Evolutionary conservation across 1,140 invertebrate genomes (phyloP), one percentile per base, ranked within the genome.

Genomic region (Leptinotarsa undecemlineata): DNA sequence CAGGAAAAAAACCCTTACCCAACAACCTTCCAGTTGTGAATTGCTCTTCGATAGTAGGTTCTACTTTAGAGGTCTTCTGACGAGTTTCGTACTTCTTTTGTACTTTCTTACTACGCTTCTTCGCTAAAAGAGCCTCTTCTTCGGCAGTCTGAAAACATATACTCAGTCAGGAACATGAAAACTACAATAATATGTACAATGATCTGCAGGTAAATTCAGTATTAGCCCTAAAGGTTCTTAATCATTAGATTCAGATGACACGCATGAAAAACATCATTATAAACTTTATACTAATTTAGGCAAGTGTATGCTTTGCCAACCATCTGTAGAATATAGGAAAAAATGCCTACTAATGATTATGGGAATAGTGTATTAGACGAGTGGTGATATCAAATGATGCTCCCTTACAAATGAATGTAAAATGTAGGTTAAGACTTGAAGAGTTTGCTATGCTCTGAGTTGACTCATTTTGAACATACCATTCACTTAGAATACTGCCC

Each of bases 21-120:
- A 98, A 88, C 79, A 99, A 89, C 86, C 97, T 92, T 80, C 97
- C 97, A 84, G 96, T 96, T 75, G 93, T 90, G 90, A 99, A 99
- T 86, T 99, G 97, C 86, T 99, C 98, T 87, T 98, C 96, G 60
- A 99, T 82, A 74, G 92, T 92, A 76, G 91, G 90, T 84, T 99
- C 98, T 78, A 99, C 95, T 87, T 98, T 97, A 48, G 95, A 94
- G 66, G 91, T 89, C 84, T 95, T 94, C 86, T 99, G 96, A 78
- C 98, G 92, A 42, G 92, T 89, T 84, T 96, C 92, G 86, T 98
- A 98, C 87, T 99, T 99, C 86, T 95, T 93, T 84, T 95, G 92
- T 4, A 92, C 91, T 86, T 97, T 98, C 85, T 97, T 96, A 74
- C 95, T 97, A 76, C 95, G 89, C 83, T 97, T 96, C 85, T 98